Base-by-base conservation (phyloP, 2,888 invertebrate genomes). In the Amphipyra tragopoginis region DNA sequence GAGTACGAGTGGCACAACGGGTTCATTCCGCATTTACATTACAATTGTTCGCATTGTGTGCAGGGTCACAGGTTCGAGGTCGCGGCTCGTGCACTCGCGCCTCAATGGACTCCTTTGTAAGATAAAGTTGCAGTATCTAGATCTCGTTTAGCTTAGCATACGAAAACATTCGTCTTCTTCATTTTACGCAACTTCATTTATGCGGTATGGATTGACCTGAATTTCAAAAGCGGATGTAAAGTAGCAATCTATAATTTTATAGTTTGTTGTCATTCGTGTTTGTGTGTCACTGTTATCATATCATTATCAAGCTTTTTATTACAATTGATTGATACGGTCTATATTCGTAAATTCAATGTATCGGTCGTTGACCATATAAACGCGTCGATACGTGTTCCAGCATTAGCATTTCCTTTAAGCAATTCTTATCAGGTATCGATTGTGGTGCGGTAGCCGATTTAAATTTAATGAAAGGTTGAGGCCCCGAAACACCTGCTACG, bases 31-130 rank as follows among this genome's bases (percentile, higher is more conserved):
- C 86, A 91, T 92, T 91, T 86, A 87, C 90, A 92, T 93, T 84
- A 93, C 92, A 91, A 93, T 93, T 88, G 91, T 86, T 87, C 77
- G 87, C 86, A 88, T 89, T 90, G 90, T 90, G 80, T 81, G 83
- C 88, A 90, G 91, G 93, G 92, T 93, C 91, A 86, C 87, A 87
- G 91, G 93, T 93, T 93, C 90, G 93, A 93, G 94, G 93, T 90
- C 91, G 83, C 74, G 80, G 75, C 82, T 77, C 78, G 82, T 85
- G 84, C 77, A 84, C 81, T 84, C 77, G 72, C 78, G 80, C 79
- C 72, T 85, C 80, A 84, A 83, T 83, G 78, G 81, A 75, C 79
- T 77, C 76, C 72, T 85, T 81, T 80, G 79, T 82, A 62, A 65
- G 60, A 68, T 75, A 65, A 72, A 61, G 51, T 72, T 72, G 57